A percentile compares a stretch with the other conserved stretches of the same genome.
Conservation (phyloP, 64 coral and sea anemone species). For the Actinia equina region DNA sequence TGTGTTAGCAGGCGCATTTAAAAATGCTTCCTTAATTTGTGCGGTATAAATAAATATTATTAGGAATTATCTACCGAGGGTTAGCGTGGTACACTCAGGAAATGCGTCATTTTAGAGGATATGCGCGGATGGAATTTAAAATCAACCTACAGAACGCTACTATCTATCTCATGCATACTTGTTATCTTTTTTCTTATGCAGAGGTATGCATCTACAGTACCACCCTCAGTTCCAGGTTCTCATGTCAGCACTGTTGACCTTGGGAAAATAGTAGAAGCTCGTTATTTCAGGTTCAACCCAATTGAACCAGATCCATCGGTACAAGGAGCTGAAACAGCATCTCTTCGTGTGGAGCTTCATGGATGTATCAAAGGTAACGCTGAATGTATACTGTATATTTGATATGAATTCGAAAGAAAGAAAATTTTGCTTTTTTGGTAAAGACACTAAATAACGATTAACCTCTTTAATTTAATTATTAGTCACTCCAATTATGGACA, state of each 20-base stretch:
- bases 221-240: background rate
- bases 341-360: constrained; percentile 16
- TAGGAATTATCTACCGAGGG: background rate
- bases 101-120: too few species aligned
- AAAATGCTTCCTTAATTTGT: too few species aligned
- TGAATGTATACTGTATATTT: background rate
- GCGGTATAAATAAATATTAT: background rate
- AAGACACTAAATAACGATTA: background rate
- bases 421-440: background rate
- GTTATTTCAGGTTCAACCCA: constrained; percentile 26
- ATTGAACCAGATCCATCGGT: constrained; percentile 5
- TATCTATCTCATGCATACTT: too few species aligned
- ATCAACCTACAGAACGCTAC: too few species aligned
- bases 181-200: background rate
- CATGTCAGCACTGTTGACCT: background rate
- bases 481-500: constrained; percentile 49
- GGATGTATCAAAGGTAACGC: constrained; percentile 1
- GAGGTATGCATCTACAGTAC: background rate
- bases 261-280: background rate
- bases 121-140: too few species aligned
- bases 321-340: background rate
- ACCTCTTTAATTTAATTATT: background rate
- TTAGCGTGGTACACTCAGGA: too few species aligned
- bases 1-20: too few species aligned
- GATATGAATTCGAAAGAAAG: background rate